Conservation (phyloP, 2,888 invertebrate species). For the Callyntrura guangdongensis region DNA sequence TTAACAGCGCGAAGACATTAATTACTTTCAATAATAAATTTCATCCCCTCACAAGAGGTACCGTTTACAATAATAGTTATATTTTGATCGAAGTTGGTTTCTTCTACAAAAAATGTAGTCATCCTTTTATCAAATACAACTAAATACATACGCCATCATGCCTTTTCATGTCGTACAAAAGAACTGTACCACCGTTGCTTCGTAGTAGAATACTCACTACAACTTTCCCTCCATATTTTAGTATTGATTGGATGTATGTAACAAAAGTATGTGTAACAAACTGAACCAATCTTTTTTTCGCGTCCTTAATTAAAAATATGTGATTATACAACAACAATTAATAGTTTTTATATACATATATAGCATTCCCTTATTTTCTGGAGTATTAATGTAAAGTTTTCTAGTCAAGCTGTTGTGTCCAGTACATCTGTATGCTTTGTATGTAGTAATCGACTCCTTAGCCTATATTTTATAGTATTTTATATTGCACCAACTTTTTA, state of each 20-base stretch:
- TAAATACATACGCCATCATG: background rate
- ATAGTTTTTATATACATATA: slow-evolving; percentile 33
- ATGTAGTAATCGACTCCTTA: slow-evolving; percentile 27
- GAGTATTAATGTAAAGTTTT: slow-evolving; percentile 8
- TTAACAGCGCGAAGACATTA: slow-evolving; percentile 61
- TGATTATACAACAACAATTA: background rate
- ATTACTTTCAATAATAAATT: slow-evolving; percentile 32
- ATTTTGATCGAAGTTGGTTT: slow-evolving; percentile 1
- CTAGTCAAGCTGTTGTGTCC: background rate
- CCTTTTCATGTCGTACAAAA: background rate
- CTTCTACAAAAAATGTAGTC: background rate
- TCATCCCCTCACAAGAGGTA: slow-evolving; percentile 9
- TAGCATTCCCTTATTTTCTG: background rate
- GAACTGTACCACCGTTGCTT: background rate
- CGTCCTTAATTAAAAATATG: background rate
- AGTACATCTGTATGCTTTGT: background rate
- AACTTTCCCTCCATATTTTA: background rate
- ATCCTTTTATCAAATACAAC: slow-evolving; percentile 2
- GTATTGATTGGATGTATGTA: background rate
- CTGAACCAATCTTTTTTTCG: slow-evolving; percentile 20
- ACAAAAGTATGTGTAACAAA: slow-evolving; percentile 54
- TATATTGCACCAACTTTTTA: slow-evolving; percentile 59
- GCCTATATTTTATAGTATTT: background rate
- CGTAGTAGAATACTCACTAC: background rate
- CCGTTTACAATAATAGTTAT: background rate